Percentiles rank a stretch among this genome's conserved stretches.
Evolutionary conservation across 2,888 invertebrate species (phyloP).

Genomic region (Callyntrura guangdongensis): DNA sequence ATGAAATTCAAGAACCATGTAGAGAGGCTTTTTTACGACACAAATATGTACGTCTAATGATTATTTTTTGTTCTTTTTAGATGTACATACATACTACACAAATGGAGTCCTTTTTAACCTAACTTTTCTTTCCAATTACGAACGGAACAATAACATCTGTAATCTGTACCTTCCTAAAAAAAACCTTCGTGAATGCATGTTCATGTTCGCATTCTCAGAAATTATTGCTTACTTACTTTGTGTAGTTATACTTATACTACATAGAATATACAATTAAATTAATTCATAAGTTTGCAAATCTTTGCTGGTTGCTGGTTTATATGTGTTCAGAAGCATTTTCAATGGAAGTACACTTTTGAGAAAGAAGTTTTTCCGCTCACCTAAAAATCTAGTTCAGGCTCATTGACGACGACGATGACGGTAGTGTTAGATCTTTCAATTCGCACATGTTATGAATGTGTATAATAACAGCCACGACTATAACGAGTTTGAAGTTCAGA

Average conservation of each 20-base stretch:
- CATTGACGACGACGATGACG: too few relatives aligned
- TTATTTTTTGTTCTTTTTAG: neutral
- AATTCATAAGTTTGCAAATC: slow-evolving; percentile 45
- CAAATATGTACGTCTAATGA: neutral
- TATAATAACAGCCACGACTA: neutral
- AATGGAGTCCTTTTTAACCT: neutral
- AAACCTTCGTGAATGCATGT: neutral
- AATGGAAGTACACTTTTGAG: too few relatives aligned
- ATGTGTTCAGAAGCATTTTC: neutral
- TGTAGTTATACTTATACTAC: neutral
- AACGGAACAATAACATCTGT: slow-evolving; percentile 17
- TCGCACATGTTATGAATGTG: too few relatives aligned
- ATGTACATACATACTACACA: neutral
- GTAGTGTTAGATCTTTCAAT: too few relatives aligned
- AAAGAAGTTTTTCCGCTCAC: too few relatives aligned
- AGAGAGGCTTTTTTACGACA: too few relatives aligned
- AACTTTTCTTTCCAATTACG: slow-evolving; percentile 38
- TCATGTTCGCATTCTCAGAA: neutral
- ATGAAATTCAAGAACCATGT: neutral
- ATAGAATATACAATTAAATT: slow-evolving; percentile 48
- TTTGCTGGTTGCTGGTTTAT: neutral
- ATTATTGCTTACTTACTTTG: neutral
- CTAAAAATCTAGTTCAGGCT: too few relatives aligned
- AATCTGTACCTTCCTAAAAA: neutral
- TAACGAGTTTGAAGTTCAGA: neutral